Base-by-base conservation (phyloP, 2,888 invertebrate species). In the Aplocera efformata region DNA sequence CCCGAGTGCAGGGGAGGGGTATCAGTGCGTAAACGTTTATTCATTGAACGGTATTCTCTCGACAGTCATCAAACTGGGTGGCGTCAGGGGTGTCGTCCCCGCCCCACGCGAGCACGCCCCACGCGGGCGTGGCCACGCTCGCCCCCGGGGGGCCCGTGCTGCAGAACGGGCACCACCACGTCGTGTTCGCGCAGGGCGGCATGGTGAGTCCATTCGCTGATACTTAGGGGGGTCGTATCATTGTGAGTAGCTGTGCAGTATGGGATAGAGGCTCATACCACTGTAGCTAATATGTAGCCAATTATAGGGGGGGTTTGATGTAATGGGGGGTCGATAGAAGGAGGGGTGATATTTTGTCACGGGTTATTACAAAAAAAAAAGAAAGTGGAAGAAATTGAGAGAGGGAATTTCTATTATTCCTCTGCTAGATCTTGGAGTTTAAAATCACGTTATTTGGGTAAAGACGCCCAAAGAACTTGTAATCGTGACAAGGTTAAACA, bases 81-180 rank as follows among this genome's bases (percentile, higher is more conserved):
- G 91, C 78, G 72, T 90, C 73, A 78, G 92, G 77, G 69, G 90
- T 90, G 53, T 83, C 83, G 56, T 90, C 89, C 25, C 90, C 90
- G 38, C 89, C 88, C n/a, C 74, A 88, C 28, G 80, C 88, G 60
- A 68, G 80, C 60, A 78, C 89, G 1, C 71, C 79, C 60, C 90
- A 71, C 61, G 63, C 48, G 77, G 79, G 21, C 23, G 43, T 34
- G 7, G 10, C 39, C 29, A 21, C 45, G 20, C 32, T 40, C 26
- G 17, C 78, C 85, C 83, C 81, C 89, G 86, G 51, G 74, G 82
- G 67, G 90, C 88, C 89, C 76, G 86, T 82, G 77, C 76, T 80
- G 79, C 89, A 86, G 81, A 74, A 91, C 82, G 79, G 76, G 0
- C 80, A 76, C 45, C 77, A 74, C 32, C 73, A 71, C 67, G 78